Conservation (phyloP, 2,888 invertebrate species). For the Drosophila pullipes region DNA sequence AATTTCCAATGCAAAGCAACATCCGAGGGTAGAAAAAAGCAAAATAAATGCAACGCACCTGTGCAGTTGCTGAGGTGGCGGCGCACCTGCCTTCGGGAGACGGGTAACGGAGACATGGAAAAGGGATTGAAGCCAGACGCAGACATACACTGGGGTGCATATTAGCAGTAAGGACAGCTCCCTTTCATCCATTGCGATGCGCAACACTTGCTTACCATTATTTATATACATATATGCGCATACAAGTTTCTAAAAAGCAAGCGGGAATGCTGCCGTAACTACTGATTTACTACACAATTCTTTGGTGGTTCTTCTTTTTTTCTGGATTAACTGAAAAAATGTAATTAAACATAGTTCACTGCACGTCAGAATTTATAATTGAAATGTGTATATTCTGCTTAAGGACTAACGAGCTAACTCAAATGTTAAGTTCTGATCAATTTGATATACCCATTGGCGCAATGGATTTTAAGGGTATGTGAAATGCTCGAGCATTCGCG, state of each 20-base stretch:
- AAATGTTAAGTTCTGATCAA: neutral
- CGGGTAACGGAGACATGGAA: constrained; percentile 5
- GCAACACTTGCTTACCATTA: constrained; percentile 68
- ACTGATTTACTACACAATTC: constrained; percentile 11
- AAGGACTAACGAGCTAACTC: neutral
- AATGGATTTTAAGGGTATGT: constrained; percentile 25
- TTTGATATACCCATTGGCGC: neutral
- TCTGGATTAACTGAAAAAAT: neutral
- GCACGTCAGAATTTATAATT: neutral
- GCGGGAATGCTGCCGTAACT: neutral
- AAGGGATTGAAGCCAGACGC: neutral
- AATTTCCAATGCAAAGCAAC: constrained; percentile 65
- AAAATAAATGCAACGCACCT: constrained; percentile 44
- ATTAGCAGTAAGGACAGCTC: constrained; percentile 58
- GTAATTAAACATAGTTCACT: neutral
- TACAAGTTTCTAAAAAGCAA: constrained; percentile 27
- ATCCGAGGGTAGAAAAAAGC: constrained; percentile 17
- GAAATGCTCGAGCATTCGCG: constrained; percentile 68
- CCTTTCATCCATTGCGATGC: constrained; percentile 41
- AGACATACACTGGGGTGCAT: constrained; percentile 49
- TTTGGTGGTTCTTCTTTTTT: neutral
- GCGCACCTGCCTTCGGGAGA: constrained; percentile 1
- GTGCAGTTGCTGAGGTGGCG: constrained; percentile 18
- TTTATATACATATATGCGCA: constrained; percentile 41
- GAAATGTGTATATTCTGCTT: neutral